These are phyloP conservation scores for Cnemophilus loriae DNA, from an alignment of 2,113 vertebrate genomes.

Conservation along the genomic window DNA sequence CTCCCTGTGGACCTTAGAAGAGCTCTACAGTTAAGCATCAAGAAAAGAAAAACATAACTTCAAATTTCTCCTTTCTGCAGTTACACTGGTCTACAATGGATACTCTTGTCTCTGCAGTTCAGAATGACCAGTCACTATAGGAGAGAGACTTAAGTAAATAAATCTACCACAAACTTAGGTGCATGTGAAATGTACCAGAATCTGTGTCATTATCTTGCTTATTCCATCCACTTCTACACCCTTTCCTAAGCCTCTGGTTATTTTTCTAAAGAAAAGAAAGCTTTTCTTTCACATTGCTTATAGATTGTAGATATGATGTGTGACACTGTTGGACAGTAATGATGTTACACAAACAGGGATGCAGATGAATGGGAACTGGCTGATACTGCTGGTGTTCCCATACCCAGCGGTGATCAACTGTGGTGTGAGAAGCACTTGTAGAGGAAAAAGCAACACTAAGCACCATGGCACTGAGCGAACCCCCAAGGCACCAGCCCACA, in stretches of 20 bases:
- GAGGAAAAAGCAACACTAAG: neutral
- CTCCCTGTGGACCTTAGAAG: neutral
- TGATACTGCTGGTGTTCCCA: neutral
- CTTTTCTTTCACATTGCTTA: neutral
- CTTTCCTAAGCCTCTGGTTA: neutral
- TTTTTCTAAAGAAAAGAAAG: neutral
- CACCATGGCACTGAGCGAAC: neutral
- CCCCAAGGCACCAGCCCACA: neutral
- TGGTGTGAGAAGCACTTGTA: neutral
- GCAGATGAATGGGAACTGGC: neutral
- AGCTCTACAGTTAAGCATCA: neutral
- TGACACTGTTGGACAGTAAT: neutral
- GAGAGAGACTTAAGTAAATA: constrained; percentile 7
- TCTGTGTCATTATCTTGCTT: neutral
- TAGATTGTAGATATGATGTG: neutral
- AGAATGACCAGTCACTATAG: neutral
- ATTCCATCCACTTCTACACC: neutral
- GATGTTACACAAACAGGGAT: neutral
- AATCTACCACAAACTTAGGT: neutral
- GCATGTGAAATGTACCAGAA: neutral
- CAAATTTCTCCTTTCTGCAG: neutral
- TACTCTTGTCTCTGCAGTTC: neutral
- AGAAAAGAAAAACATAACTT: constrained; percentile 9
- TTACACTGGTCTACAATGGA: neutral
- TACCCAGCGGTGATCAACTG: neutral